Evolutionary conservation across 2,888 invertebrate genomes (phyloP), one percentile per base, ranked within the genome.

Genomic region (Pheosia gnoma): DNA sequence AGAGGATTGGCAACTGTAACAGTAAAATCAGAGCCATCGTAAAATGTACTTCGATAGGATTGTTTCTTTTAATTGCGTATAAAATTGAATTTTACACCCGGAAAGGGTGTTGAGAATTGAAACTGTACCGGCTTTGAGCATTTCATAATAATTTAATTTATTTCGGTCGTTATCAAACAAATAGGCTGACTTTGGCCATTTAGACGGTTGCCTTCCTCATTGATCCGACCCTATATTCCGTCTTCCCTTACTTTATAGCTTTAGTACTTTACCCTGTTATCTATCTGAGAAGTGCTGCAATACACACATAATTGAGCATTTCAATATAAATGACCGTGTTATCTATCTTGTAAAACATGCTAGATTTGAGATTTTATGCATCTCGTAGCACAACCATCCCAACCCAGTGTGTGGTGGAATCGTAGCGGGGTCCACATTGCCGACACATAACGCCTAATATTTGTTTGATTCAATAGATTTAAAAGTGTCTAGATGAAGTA

Each of bases 161-260:
- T 70, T 67, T 66, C 65, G 67, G 58, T 56, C 68, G 67, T 74
- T 68, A 72, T 57, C 65, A 60, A 62, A 58, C 61, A 61, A 64
- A 57, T 65, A 61, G 67, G 66, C 64, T 61, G 71, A 68, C 58
- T 65, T 70, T 61, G 52, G 59, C 65, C 67, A 74, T 69, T 78
- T 62, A 69, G 66, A 72, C 78, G 72, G 73, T 74, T 72, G 79
- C 77, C 79, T 71, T 73, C 76, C 66, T 74, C 79, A 78, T 80
- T 79, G 77, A 75, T 85, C 90, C 88, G 65, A 81, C 84, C 89
- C 84, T 74, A 72, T 73, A 71, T 80, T 88, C 90, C 89, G 71
- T 84, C 89, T 88, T 85, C 90, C 92, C 81, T 87, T 88, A 89
- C 86, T 88, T 25, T 89, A 90, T 93, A 93, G 93, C 92, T 91